A percentile compares a stretch with the other conserved stretches of the same genome.
Evolutionary conservation across 2,797 vertebrate genomes (phyloP).

Genomic region (Enteromius treurensis): DNA sequence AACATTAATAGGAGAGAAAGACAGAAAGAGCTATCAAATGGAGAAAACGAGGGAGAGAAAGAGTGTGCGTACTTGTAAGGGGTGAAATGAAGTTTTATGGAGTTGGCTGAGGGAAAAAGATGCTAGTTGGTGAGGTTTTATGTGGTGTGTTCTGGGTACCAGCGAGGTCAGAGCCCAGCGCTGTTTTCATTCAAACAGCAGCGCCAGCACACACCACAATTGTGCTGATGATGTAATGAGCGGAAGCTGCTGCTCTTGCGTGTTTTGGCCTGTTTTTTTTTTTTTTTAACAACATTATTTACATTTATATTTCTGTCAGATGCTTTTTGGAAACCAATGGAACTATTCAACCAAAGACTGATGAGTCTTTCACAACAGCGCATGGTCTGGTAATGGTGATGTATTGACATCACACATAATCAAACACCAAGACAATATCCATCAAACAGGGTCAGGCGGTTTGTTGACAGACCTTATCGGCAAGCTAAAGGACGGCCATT

Average conservation of each 20-base stretch:
- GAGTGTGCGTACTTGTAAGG: conserved; percentile 54
- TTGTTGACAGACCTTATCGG: conserved; percentile 48
- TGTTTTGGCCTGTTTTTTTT: conserved; percentile 27
- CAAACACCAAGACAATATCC: conserved; percentile 36
- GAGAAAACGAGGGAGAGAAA: not conserved
- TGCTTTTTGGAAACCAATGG: not conserved
- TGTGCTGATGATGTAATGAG: conserved; percentile 39
- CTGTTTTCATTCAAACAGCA: conserved; percentile 40
- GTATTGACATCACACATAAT: conserved; percentile 21
- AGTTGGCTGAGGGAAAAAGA: conserved; percentile 69
- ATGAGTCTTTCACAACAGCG: conserved; percentile 27
- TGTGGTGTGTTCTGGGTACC: conserved; percentile 56
- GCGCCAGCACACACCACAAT: conserved; percentile 34
- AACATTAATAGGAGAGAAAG: conserved; percentile 15
- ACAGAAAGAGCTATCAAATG: conserved; percentile 6
- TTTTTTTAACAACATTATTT: conserved; percentile 22
- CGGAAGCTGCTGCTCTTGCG: conserved; percentile 15
- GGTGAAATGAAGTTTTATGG: conserved; percentile 77
- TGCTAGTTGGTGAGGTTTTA: conserved; percentile 67
- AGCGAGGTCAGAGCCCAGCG: conserved; percentile 44
- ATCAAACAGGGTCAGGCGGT: conserved; percentile 16
- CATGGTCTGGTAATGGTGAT: conserved; percentile 33
- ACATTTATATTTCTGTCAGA: conserved; percentile 10
- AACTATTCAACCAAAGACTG: not conserved
- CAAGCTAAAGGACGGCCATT: conserved; percentile 34